These are phyloP conservation scores for Choristoneura fumiferana DNA, from an alignment of 1,140 invertebrate genomes.

Conservation along the genomic window DNA sequence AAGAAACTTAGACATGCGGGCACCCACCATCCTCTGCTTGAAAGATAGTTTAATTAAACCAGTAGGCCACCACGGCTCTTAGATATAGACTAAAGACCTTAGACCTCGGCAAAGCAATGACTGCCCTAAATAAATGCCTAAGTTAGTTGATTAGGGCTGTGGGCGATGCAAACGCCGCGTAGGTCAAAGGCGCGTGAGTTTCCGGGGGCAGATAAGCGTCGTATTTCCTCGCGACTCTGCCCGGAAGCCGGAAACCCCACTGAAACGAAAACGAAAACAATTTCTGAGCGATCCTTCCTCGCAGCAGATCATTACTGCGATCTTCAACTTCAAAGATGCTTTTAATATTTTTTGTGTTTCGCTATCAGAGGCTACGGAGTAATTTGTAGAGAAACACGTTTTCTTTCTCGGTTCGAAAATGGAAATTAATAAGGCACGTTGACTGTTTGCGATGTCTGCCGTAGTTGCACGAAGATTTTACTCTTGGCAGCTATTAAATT, in stretches of 20 bases:
- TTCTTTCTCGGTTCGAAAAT: conserved; percentile 27
- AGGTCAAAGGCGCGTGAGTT: neutral
- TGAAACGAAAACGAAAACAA: conserved; percentile 51
- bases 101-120: no score
- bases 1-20: no score
- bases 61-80: no score
- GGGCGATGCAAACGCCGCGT: neutral
- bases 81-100: no score
- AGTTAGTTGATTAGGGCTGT: no score
- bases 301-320: conserved; percentile 48
- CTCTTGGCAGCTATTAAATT: neutral
- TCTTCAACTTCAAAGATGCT: conserved; percentile 33
- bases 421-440: conserved; percentile 27
- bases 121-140: no score
- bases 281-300: conserved; percentile 45
- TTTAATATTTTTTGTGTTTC: conserved; percentile 33
- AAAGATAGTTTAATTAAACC: no score
- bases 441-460: conserved; percentile 4
- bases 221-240: conserved; percentile 35
- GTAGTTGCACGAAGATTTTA: neutral
- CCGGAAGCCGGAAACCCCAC: conserved; percentile 25
- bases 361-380: conserved; percentile 28
- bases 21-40: no score
- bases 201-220: conserved; percentile 32
- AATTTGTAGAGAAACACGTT: conserved; percentile 27